Base-by-base conservation (phyloP, 1,140 invertebrate species). In the Drosophila biarmipes region DNA sequence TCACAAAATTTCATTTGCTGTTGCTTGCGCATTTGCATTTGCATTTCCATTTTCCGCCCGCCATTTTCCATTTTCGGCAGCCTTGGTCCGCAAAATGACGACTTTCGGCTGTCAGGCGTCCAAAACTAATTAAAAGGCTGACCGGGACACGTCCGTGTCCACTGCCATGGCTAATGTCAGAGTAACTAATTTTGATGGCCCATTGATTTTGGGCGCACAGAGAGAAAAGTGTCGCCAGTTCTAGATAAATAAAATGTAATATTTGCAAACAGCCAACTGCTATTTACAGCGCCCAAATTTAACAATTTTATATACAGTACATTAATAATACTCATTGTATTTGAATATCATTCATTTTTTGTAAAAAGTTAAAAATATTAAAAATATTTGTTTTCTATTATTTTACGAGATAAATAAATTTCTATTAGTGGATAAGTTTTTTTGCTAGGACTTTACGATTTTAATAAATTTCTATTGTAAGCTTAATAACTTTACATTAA, bases 81-180 rank as follows among this genome's bases (percentile, higher is more conserved):
- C 66, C 66, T 67, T 69, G 29, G 24, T 31, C 6, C 7, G 35
- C 15, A 17, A 64, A 52, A 34, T 46, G 38, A 45, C 63, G 14
- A 19, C 43, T 17, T 29, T 45, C 38, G 48, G 42, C 43, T 21
- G 48, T 45, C 43, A 24, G 27, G 31, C 29, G 58, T 34, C 34
- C 34, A 78, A 82, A 78, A 69, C 67, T 82, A 82, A 82, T 78
- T 78, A 82, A 78, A 69, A 82, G 56, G 29, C 67, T 19, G 40
- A n/a, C 40, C 34, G 12, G 53, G 34, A 21, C 53, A 55, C 15
- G 24, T 35, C 8, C 27, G 29, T 15, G 55, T 57, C 56, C 68
- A 81, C 59, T 68, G 78, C 62, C 79, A 78, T 71, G 49, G 43
- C 56, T 37, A 43, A 62, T 51, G 46, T 31, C n/a, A 67, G 63